Percentiles rank a stretch among this genome's conserved stretches.
These are phyloP conservation scores for Microctonus brassicae DNA, from an alignment of 2,888 invertebrate species.

Conservation along the genomic window DNA sequence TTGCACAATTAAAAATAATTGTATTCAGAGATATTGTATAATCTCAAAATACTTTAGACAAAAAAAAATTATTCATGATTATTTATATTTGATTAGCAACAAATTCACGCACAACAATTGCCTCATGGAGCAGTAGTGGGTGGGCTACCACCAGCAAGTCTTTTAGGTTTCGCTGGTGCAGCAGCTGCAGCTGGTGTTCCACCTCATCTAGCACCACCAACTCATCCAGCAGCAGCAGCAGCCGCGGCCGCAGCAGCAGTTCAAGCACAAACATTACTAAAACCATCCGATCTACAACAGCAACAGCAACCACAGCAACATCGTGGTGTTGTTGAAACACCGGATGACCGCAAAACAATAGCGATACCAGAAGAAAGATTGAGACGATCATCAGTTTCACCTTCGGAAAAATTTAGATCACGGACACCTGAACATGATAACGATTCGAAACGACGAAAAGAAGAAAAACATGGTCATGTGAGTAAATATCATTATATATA, in stretches of 20 bases:
- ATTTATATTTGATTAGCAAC: conserved; percentile 76
- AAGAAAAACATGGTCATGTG: conserved; percentile 89
- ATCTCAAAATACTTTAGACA: too few species aligned
- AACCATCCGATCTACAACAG: conserved; percentile 71
- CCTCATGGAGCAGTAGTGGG: conserved; percentile 75
- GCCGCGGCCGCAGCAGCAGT: conserved; percentile 68
- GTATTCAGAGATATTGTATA: too few species aligned
- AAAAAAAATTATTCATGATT: too few species aligned
- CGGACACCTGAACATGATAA: conserved; percentile 82
- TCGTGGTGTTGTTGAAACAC: conserved; percentile 69
- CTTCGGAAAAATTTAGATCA: conserved; percentile 86
- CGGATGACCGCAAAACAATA: conserved; percentile 75
- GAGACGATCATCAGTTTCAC: conserved; percentile 80
- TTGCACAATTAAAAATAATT: background rate
- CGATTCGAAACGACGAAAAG: conserved; percentile 83
- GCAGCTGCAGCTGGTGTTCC: conserved; percentile 69
- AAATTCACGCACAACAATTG: conserved; percentile 90
- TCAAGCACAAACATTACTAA: conserved; percentile 57
- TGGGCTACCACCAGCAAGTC: conserved; percentile 71
- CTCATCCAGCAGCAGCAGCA: conserved; percentile 71
- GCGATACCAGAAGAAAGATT: conserved; percentile 72
- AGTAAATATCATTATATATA: conserved; percentile 72
- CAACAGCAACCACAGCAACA: conserved; percentile 40
- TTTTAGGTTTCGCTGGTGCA: conserved; percentile 72
- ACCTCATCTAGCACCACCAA: conserved; percentile 73